Evolutionary conservation across 2,797 vertebrate species (phyloP).

Genomic region (Alosa sapidissima): DNA sequence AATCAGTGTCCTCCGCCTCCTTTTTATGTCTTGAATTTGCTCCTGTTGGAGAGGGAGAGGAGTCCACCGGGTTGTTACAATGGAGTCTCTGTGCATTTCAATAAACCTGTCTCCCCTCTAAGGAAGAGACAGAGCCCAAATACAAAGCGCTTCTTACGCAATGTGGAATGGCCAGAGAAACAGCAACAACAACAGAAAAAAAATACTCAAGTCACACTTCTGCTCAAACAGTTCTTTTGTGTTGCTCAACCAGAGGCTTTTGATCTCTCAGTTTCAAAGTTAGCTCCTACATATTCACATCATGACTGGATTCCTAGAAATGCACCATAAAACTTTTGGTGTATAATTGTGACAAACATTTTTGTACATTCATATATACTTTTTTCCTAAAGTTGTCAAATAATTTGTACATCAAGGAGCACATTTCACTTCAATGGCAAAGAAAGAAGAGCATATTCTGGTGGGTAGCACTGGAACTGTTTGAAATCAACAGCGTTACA

Average conservation of each 20-base stretch:
- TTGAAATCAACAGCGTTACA: neutral
- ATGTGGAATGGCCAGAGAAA: neutral
- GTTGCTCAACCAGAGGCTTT: constrained; percentile 55
- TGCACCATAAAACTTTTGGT: neutral
- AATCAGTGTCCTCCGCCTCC: constrained; percentile 65
- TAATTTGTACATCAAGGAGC: neutral
- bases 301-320: neutral
- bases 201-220: constrained; percentile 61
- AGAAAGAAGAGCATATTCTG: neutral
- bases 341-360: neutral
- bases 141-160: neutral
- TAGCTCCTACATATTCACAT: neutral
- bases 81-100: constrained; percentile 68
- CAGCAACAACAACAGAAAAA: constrained; percentile 1
- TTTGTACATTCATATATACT: neutral
- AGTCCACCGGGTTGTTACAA: constrained; percentile 50
- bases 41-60: constrained; percentile 37
- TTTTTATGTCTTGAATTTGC: constrained; percentile 57
- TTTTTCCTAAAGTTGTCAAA: no score
- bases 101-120: constrained; percentile 50
- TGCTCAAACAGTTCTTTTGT: constrained; percentile 53
- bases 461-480: neutral
- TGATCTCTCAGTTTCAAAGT: constrained; percentile 54
- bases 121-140: constrained; percentile 30
- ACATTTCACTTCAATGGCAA: neutral